A percentile compares a stretch with the other conserved stretches of the same genome.
phyloP scores from a whole-genome alignment of 2,113 vertebrate genomes.

The Antechinus flavipes region DNA sequence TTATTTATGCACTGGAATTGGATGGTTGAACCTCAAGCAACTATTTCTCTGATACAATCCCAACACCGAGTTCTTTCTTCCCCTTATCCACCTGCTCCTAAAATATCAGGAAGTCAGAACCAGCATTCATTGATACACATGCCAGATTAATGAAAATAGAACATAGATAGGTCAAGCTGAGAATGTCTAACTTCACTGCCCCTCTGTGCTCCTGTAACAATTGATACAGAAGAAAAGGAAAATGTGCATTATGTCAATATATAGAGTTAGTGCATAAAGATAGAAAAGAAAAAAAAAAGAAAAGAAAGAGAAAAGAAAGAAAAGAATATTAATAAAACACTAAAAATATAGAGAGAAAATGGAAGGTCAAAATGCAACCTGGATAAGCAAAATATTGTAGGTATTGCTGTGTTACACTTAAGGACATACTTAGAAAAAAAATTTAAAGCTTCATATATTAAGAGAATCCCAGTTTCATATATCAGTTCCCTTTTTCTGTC shows the following conservation, averaged over 20 bases:
- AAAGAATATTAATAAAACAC: background rate
- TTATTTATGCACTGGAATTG: background rate
- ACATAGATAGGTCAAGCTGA: background rate
- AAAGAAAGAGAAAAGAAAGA: background rate
- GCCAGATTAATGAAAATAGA: background rate
- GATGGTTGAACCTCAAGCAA: background rate
- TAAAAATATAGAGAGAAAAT: background rate
- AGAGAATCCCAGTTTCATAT: background rate
- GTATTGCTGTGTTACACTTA: background rate
- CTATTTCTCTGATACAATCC: background rate
- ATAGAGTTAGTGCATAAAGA: background rate
- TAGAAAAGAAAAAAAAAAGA: background rate
- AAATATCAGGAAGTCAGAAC: background rate
- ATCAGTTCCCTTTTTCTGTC: background rate
- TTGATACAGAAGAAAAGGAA: background rate
- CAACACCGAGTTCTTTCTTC: background rate
- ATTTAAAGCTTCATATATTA: background rate
- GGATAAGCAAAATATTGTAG: background rate
- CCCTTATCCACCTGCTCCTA: background rate
- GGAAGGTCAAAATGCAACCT: background rate
- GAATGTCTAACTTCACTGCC: background rate
- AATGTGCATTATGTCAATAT: background rate
- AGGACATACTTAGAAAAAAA: background rate
- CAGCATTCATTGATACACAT: background rate
- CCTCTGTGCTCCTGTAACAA: background rate